Percentiles rank a stretch among this genome's conserved stretches.
These are phyloP conservation scores for Centropus bengalensis DNA, from an alignment of 2,113 vertebrate genomes.

Conservation along the genomic window DNA sequence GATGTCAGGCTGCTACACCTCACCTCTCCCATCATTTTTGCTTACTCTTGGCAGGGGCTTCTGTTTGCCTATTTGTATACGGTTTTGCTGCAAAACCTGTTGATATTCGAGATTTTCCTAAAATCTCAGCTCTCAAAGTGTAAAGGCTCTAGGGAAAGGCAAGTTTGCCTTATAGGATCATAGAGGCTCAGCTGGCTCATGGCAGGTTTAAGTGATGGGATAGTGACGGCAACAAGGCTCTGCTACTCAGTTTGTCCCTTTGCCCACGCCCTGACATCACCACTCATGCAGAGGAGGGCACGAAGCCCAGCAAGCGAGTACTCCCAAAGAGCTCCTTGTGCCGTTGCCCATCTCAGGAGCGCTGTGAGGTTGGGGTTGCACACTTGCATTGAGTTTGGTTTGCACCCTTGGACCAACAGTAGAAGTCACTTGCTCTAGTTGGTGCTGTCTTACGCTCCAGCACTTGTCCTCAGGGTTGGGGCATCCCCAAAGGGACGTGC, in stretches of 20 bases:
- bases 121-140: not conserved
- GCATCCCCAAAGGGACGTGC: not conserved
- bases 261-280: not conserved
- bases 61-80: not conserved
- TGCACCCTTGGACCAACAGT: not conserved
- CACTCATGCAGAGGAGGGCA: not conserved
- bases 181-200: not conserved
- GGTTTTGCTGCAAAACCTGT: not conserved
- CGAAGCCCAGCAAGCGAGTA: not conserved
- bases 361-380: not conserved
- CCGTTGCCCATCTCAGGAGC: not conserved
- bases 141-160: not conserved
- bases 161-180: not conserved
- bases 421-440: not conserved
- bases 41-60: not conserved
- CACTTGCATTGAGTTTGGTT: not conserved
- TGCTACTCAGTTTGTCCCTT: not conserved
- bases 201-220: not conserved
- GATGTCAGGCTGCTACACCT: not conserved
- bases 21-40: not conserved
- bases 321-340: not conserved
- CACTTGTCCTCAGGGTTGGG: fast-evolving
- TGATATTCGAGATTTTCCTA: not conserved
- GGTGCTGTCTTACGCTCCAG: not conserved
- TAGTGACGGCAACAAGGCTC: not conserved